Evolutionary conservation across 2,797 vertebrate species (phyloP).

Genomic region (Phaenicophaeus curvirostris): DNA sequence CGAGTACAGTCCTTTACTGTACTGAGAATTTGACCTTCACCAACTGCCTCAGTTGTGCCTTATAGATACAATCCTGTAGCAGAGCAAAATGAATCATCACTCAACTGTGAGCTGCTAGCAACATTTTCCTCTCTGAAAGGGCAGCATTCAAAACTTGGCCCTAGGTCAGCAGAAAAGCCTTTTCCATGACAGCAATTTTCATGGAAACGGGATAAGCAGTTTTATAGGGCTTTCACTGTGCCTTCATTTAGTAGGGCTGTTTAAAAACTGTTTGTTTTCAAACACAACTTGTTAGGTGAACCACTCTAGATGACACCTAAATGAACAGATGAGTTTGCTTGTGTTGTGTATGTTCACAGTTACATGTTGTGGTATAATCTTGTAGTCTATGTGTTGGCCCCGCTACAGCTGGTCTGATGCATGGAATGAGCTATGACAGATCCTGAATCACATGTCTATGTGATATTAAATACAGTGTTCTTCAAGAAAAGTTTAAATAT

Average conservation of each 20-base stretch:
- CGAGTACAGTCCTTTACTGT: not conserved
- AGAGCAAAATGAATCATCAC: not conserved
- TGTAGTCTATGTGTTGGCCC: not conserved
- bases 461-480: not conserved
- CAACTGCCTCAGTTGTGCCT: not conserved
- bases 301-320: not conserved
- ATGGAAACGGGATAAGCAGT: not conserved
- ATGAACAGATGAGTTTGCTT: not conserved
- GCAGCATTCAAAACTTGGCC: not conserved
- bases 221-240: not conserved
- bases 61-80: not conserved
- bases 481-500: slow-evolving; percentile 18
- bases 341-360: not conserved
- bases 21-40: not conserved
- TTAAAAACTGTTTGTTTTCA: not conserved
- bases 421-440: not conserved
- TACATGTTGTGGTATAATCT: not conserved
- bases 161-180: not conserved
- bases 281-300: not conserved
- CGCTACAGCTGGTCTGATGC: not conserved
- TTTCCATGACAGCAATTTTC: not conserved
- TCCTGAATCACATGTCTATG: not conserved
- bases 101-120: not conserved
- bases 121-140: not conserved
- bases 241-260: not conserved